A percentile compares a stretch with the other conserved stretches of the same genome.
phyloP scores from a whole-genome alignment of 2,797 vertebrate genomes.

The Glossophaga mutica region DNA sequence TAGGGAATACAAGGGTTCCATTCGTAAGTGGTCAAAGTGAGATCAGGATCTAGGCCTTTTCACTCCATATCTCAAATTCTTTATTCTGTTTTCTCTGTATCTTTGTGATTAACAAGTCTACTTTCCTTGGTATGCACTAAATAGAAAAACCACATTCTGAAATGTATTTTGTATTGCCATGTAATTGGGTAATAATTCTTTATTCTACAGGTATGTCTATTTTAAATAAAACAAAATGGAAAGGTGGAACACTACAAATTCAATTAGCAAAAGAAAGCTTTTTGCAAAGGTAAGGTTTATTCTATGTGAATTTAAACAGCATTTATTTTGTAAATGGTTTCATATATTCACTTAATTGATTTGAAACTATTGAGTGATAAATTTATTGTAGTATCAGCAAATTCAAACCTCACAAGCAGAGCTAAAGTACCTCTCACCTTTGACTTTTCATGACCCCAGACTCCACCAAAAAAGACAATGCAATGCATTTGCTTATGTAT shows the following conservation, averaged over 20 bases:
- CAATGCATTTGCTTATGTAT: not conserved
- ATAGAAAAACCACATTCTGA: not conserved
- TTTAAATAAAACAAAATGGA: conserved; percentile 96
- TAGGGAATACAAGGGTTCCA: not conserved
- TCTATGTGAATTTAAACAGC: not conserved
- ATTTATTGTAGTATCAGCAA: not conserved
- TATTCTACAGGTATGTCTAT: conserved; percentile 86
- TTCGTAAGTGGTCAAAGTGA: not conserved
- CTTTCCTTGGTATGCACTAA: not conserved
- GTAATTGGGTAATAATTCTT: not conserved
- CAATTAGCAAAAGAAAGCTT: conserved; percentile 95
- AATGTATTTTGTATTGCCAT: not conserved
- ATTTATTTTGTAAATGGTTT: conserved; percentile 16
- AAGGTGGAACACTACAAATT: conserved; percentile 93
- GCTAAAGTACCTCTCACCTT: not conserved
- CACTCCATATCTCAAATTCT: not conserved
- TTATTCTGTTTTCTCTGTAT: not conserved
- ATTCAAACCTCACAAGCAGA: not conserved
- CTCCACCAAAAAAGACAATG: not conserved
- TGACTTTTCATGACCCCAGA: not conserved
- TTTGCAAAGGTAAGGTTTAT: conserved; percentile 88
- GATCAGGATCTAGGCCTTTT: not conserved
- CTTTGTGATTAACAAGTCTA: not conserved
- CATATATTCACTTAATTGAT: conserved; percentile 14
- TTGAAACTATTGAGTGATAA: not conserved